phyloP scores from a whole-genome alignment of 2,113 vertebrate species.

The Catagonus wagneri region DNA sequence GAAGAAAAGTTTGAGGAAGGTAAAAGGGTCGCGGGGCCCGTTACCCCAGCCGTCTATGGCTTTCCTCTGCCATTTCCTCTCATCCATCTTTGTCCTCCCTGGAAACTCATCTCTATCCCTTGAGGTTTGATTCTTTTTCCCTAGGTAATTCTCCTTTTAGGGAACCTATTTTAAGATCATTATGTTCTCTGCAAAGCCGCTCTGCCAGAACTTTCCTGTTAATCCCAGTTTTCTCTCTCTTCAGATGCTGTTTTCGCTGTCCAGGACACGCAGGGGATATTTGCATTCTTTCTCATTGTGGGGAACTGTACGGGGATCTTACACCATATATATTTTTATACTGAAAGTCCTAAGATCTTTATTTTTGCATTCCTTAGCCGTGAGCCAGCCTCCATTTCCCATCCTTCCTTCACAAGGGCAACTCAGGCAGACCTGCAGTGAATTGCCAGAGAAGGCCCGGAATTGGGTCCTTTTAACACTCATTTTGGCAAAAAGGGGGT shows the following conservation, averaged over 20 bases:
- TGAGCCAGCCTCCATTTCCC: constrained; percentile 54
- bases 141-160: constrained; percentile 66
- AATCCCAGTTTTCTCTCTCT: constrained; percentile 52
- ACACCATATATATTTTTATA: constrained; percentile 77
- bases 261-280: constrained; percentile 38
- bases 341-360: constrained; percentile 71
- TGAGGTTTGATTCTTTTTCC: constrained; percentile 71
- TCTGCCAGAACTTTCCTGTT: constrained; percentile 66
- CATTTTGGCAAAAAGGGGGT: neutral
- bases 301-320: constrained; percentile 51
- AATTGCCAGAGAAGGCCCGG: constrained; percentile 45
- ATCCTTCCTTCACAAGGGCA: constrained; percentile 26
- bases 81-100: constrained; percentile 83
- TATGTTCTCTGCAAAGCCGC: constrained; percentile 57
- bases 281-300: constrained; percentile 73
- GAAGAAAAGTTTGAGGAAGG: constrained; percentile 78
- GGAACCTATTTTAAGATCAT: constrained; percentile 74
- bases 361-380: constrained; percentile 74
- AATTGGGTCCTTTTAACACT: neutral
- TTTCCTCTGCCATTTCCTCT: constrained; percentile 76
- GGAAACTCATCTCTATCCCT: constrained; percentile 75
- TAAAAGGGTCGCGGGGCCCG: constrained; percentile 78
- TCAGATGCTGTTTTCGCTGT: constrained; percentile 60
- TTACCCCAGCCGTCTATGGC: constrained; percentile 47
- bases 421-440: neutral